Percentiles rank a stretch among this genome's conserved stretches.
These are phyloP conservation scores for Brachionus sp. DNA, from an alignment of 1,140 invertebrate genomes.

Conservation along the genomic window DNA sequence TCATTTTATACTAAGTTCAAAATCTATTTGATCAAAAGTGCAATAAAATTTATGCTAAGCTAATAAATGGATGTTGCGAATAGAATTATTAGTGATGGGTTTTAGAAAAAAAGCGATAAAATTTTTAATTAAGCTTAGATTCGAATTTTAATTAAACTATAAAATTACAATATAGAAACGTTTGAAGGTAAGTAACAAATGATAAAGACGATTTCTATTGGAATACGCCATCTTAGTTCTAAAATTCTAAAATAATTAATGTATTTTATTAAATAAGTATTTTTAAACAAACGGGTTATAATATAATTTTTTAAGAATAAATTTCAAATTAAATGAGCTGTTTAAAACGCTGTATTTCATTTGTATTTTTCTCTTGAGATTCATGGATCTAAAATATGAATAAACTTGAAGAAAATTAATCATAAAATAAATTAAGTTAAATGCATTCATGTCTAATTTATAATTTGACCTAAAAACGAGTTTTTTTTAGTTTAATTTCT, in stretches of 20 bases:
- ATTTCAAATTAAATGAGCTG: not conserved
- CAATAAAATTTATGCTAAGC: not conserved
- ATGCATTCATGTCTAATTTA: slow-evolving; percentile 2
- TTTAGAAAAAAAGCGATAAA: not conserved
- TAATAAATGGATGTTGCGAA: not conserved
- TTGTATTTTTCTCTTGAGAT: not conserved
- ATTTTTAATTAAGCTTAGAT: not conserved
- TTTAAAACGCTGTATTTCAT: not conserved
- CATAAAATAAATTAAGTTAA: not conserved
- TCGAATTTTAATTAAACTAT: slow-evolving; percentile 11
- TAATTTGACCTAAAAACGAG: not conserved
- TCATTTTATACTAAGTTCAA: not conserved
- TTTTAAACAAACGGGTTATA: not conserved
- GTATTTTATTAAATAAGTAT: not conserved
- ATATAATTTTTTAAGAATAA: not conserved
- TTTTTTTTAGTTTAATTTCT: not conserved
- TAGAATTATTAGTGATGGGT: not conserved
- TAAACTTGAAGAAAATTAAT: not conserved
- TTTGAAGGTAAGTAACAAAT: not conserved
- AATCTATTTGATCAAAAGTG: not conserved
- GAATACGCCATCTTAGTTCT: not conserved
- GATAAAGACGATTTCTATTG: not conserved
- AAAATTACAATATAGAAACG: not conserved
- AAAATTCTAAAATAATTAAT: not conserved
- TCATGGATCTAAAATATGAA: not conserved